These are phyloP conservation scores for Megalops cyprinoides DNA, from an alignment of 2,797 vertebrate genomes.

Conservation along the genomic window DNA sequence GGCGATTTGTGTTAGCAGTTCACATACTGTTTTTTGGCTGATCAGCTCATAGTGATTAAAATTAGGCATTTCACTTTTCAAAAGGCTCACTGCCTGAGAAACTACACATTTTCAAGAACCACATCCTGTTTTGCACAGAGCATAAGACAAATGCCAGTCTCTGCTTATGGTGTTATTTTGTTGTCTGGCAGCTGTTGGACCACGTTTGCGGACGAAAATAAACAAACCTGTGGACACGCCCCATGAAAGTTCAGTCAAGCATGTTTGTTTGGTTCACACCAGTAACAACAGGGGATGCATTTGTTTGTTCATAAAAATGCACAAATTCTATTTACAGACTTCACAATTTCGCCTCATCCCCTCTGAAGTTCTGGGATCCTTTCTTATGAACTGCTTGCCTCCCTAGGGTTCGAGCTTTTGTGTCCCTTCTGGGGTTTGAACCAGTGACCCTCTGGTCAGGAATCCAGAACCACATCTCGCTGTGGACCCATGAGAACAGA, in stretches of 20 bases:
- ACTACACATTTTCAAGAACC: not conserved
- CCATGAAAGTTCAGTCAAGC: not conserved
- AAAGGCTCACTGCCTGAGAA: not conserved
- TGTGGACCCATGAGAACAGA: constrained; percentile 22
- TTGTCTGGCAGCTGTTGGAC: not conserved
- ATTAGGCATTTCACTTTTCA: not conserved
- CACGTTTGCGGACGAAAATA: not conserved
- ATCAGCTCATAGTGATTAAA: no score
- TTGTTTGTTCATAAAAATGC: not conserved
- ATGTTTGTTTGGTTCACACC: not conserved
- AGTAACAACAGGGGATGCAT: not conserved
- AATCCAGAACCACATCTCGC: constrained; percentile 17
- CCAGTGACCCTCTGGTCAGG: constrained; percentile 10
- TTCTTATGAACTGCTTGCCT: not conserved
- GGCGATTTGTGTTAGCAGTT: no score
- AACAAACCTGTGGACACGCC: not conserved
- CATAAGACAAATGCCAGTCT: not conserved
- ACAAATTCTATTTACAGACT: not conserved
- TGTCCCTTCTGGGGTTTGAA: not conserved
- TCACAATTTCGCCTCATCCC: no score
- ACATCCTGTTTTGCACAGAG: not conserved
- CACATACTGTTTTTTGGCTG: no score
- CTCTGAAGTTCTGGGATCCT: not conserved
- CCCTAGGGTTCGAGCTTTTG: not conserved
- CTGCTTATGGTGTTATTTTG: not conserved